Percentiles rank a stretch among this genome's conserved stretches.
Evolutionary conservation across 2,797 vertebrate genomes (phyloP).

Genomic region (Leptoclinus maculatus): DNA sequence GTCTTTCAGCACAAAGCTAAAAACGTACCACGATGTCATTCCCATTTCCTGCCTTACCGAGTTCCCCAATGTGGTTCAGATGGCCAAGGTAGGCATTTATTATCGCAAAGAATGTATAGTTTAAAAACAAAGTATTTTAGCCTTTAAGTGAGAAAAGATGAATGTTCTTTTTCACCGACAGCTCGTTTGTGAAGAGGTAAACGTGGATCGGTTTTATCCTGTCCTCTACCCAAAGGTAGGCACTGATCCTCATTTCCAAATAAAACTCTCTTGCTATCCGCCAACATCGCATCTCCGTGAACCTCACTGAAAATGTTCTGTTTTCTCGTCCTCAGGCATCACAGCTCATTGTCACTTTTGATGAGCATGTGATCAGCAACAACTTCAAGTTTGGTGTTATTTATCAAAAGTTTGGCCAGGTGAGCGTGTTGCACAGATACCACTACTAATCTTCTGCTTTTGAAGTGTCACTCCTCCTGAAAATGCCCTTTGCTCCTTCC

Average conservation of each 20-base stretch:
- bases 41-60: constrained; percentile 98
- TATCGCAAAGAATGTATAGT: neutral
- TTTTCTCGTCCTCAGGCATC: constrained; percentile 85
- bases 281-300: neutral
- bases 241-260: neutral
- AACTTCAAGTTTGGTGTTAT: constrained; percentile 99
- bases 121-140: neutral
- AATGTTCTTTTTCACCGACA: constrained; percentile 61
- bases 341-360: constrained; percentile 94
- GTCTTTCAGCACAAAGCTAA: constrained; percentile 89
- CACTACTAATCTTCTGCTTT: constrained; percentile 12
- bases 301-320: neutral
- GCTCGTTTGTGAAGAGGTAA: constrained; percentile 96
- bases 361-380: constrained; percentile 98
- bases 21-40: constrained; percentile 95
- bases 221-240: constrained; percentile 98
- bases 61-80: constrained; percentile 97
- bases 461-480: constrained; percentile 7
- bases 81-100: constrained; percentile 91
- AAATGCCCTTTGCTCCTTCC: constrained; percentile 23
- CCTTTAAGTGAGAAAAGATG: neutral
- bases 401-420: constrained; percentile 97
- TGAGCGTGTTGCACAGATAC: constrained; percentile 66
- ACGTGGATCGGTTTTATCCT: constrained; percentile 96
- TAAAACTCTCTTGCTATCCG: constrained; percentile 1